phyloP scores from a whole-genome alignment of 1,140 invertebrate genomes.

The Rhagoletis zephyria region DNA sequence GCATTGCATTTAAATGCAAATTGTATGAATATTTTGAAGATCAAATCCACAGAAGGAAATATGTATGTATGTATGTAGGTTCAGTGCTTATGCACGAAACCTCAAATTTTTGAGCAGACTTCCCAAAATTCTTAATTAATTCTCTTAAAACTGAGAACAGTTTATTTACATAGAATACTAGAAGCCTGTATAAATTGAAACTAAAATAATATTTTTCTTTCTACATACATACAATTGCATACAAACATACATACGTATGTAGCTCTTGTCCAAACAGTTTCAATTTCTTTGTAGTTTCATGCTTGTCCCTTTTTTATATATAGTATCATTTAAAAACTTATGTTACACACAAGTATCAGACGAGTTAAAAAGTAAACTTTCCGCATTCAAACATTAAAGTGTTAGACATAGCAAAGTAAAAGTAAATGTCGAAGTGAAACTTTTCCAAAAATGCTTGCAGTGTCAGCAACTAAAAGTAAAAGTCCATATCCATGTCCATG shows the following conservation, averaged over 20 bases:
- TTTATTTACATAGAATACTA: background rate
- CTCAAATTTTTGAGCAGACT: no score
- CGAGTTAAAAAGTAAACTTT: conserved; percentile 24
- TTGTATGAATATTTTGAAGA: no score
- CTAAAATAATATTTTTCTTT: background rate
- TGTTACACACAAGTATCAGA: conserved; percentile 16
- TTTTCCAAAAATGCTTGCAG: no score
- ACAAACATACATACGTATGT: background rate
- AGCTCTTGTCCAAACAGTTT: background rate
- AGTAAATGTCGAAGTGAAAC: no score
- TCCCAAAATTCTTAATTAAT: background rate
- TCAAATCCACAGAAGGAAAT: no score
- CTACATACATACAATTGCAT: background rate
- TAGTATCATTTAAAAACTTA: background rate
- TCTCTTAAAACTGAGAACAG: background rate
- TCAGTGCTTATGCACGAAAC: no score
- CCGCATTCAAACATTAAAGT: conserved; percentile 27
- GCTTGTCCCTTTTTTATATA: no score
- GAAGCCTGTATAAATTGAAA: background rate
- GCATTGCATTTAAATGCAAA: no score
- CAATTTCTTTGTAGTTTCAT: background rate
- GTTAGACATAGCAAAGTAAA: conserved; percentile 23
- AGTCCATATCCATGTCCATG: no score
- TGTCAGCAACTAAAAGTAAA: no score
- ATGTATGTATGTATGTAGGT: no score